A percentile compares a stretch with the other conserved stretches of the same genome.
phyloP scores from a whole-genome alignment of 2,888 invertebrate species.

The Nephrotoma flavescens region DNA sequence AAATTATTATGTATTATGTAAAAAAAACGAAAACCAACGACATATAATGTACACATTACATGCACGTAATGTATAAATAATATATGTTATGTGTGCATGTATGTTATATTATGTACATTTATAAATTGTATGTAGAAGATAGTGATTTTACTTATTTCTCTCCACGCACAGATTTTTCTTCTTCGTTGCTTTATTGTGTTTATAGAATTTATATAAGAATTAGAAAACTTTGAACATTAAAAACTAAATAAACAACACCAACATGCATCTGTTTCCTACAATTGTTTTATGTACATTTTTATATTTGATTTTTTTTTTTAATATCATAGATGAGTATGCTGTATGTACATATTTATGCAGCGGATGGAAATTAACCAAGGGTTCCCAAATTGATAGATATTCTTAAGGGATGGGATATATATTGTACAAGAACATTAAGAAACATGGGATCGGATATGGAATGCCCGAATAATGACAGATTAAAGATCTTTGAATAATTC shows the following conservation, averaged over 20 bases:
- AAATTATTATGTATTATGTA: not conserved
- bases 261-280: slow-evolving; percentile 1
- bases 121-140: not conserved
- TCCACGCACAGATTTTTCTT: not conserved
- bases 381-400: not conserved
- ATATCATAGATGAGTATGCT: not conserved
- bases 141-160: not conserved
- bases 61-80: not conserved
- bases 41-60: not conserved
- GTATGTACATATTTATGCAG: not conserved
- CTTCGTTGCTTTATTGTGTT: not conserved
- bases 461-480: no score
- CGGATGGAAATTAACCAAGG: not conserved
- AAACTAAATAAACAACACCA: not conserved
- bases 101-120: not conserved
- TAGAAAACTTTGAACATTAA: not conserved
- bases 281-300: slow-evolving; percentile 1
- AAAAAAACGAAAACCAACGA: not conserved
- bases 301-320: not conserved
- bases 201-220: not conserved
- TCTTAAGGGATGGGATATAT: not conserved
- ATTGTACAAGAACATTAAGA: no score
- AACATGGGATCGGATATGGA: no score
- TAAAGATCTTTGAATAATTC: no score
- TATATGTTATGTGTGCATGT: not conserved